These are phyloP conservation scores for Enteromius unitaeniatus DNA, from an alignment of 2,797 vertebrate genomes.

Conservation along the genomic window DNA sequence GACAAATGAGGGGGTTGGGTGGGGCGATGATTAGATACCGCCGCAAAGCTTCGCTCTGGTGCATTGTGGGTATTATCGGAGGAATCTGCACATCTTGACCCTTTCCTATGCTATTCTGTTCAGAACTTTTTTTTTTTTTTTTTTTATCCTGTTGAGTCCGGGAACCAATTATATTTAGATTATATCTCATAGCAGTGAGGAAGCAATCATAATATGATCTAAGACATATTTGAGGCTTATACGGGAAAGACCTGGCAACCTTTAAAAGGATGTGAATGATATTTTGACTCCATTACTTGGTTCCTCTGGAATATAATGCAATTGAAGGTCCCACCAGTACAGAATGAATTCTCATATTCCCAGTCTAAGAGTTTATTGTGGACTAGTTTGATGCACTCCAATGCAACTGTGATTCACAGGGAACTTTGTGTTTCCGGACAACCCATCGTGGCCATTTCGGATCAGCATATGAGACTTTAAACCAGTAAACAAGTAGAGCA, in stretches of 20 bases:
- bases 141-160: conserved; percentile 7
- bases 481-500: not conserved
- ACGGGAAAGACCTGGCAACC: conserved; percentile 20
- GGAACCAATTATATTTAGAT: conserved; percentile 43
- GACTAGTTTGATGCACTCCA: conserved; percentile 21
- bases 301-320: conserved; percentile 18
- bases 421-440: not conserved
- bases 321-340: conserved; percentile 21
- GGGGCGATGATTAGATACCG: conserved; percentile 38
- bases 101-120: not conserved
- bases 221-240: conserved; percentile 25
- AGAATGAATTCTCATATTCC: conserved; percentile 22
- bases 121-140: not conserved
- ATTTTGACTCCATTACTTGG: conserved; percentile 36
- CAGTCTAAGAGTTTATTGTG: conserved; percentile 18
- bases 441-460: not conserved
- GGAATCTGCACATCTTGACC: conserved; percentile 35
- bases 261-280: conserved; percentile 39
- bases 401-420: not conserved
- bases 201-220: conserved; percentile 40
- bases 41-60: conserved; percentile 16
- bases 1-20: conserved; percentile 41
- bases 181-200: not conserved
- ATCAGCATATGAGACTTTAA: not conserved
- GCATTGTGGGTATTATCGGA: conserved; percentile 37